Conservation (phyloP, 2,797 vertebrate species). For the Enteromius unitaeniatus region DNA sequence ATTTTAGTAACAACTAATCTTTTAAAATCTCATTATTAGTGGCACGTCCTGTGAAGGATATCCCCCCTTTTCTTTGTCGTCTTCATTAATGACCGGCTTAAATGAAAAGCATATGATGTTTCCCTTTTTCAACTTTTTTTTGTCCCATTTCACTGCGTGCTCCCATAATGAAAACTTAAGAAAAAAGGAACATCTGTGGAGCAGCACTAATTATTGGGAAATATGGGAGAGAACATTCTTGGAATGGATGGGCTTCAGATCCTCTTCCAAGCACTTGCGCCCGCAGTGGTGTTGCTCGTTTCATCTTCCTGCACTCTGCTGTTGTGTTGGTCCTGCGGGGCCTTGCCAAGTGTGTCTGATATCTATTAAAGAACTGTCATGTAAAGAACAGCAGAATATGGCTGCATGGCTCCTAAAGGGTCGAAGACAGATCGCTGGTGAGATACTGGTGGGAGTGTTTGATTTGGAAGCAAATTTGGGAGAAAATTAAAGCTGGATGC, state of each 20-base stretch:
- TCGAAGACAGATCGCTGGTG: constrained; percentile 37
- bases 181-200: constrained; percentile 77
- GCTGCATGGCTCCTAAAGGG: constrained; percentile 44
- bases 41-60: constrained; percentile 38
- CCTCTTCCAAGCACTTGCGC: constrained; percentile 79
- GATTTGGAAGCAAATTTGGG: constrained; percentile 34
- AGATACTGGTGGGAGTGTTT: constrained; percentile 53
- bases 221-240: constrained; percentile 68
- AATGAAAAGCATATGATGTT: constrained; percentile 79
- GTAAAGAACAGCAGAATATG: constrained; percentile 60
- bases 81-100: constrained; percentile 71
- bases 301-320: constrained; percentile 72
- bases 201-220: constrained; percentile 82
- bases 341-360: constrained; percentile 60
- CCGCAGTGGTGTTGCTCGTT: constrained; percentile 74
- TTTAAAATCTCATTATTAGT: constrained; percentile 48
- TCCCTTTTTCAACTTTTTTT: constrained; percentile 57
- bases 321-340: constrained; percentile 64
- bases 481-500: constrained; percentile 38
- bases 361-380: constrained; percentile 67
- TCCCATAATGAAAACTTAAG: constrained; percentile 61
- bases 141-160: constrained; percentile 54
- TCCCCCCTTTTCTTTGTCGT: constrained; percentile 65
- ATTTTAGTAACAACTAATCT: constrained; percentile 46
- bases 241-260: constrained; percentile 75